Evolutionary conservation across 1,140 invertebrate genomes (phyloP).

Genomic region (Gryllus bimaculatus): DNA sequence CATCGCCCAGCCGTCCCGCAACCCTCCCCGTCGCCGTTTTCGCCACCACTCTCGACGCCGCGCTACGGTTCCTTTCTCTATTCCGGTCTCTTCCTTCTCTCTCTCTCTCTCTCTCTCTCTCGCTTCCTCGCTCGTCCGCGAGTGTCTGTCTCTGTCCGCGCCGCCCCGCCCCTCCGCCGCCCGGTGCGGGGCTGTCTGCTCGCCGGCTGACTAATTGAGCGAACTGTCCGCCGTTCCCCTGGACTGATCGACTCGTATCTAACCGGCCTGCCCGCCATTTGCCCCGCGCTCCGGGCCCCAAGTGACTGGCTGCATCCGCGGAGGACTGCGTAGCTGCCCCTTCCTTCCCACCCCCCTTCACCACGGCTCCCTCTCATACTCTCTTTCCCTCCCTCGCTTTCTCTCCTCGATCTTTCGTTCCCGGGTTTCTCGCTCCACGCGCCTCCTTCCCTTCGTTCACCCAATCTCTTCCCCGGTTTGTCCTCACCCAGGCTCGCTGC

Average conservation of each 20-base stretch:
- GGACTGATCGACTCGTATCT: neutral
- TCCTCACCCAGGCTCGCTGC: neutral
- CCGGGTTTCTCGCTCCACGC: neutral
- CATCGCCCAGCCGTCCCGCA: neutral
- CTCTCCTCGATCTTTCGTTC: neutral
- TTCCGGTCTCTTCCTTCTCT: no score
- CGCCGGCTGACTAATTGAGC: constrained; percentile 2
- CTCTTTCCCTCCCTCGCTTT: neutral
- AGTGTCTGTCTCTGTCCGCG: neutral
- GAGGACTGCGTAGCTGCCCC: no score
- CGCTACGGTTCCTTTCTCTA: neutral
- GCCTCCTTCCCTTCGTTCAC: neutral
- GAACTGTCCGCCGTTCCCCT: neutral
- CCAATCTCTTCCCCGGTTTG: neutral
- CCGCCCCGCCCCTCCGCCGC: no score
- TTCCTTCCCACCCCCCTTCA: no score
- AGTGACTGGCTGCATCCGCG: neutral
- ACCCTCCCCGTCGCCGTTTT: neutral
- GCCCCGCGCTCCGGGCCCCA: neutral
- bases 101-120: no score
- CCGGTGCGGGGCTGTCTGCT: neutral
- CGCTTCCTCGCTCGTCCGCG: no score
- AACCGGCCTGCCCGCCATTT: neutral
- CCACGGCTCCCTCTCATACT: neutral
- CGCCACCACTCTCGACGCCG: no score